A percentile compares a stretch with the other conserved stretches of the same genome.
Evolutionary conservation across 1,140 invertebrate species (phyloP).

Genomic region (Drosophila bipectinata): DNA sequence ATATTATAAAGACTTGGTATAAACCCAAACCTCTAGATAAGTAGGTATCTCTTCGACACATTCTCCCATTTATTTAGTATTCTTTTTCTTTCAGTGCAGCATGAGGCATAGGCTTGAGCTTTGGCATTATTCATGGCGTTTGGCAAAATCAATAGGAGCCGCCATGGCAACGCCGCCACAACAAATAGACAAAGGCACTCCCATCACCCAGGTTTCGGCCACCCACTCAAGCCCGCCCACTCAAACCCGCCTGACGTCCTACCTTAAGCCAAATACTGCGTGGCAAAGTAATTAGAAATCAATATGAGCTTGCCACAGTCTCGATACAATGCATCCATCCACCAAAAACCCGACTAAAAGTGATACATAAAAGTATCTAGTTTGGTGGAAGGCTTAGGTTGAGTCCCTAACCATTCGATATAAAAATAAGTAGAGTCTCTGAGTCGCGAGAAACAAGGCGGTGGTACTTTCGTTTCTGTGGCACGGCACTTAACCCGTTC

Average conservation of each 20-base stretch:
- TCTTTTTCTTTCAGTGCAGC: conserved; percentile 2
- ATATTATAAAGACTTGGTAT: neutral
- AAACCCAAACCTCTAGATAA: too few species aligned
- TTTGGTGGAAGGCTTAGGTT: conserved; percentile 29
- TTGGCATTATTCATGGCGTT: conserved; percentile 52
- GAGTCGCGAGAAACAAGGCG: conserved; percentile 19
- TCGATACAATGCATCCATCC: conserved; percentile 15
- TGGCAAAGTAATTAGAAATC: conserved; percentile 72
- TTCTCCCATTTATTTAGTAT: neutral
- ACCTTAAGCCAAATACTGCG: conserved; percentile 65
- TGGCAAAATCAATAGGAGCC: conserved; percentile 70
- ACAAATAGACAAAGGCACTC: conserved; percentile 69
- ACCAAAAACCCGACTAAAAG: neutral
- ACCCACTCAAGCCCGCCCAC: neutral
- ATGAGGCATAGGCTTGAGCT: conserved; percentile 28
- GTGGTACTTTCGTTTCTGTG: neutral
- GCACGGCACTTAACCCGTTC: conserved; percentile 64
- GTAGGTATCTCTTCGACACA: too few species aligned
- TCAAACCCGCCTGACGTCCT: conserved; percentile 34
- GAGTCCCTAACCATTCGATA: conserved; percentile 44
- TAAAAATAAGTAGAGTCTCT: conserved; percentile 66
- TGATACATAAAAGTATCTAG: conserved; percentile 1
- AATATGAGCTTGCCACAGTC: conserved; percentile 55
- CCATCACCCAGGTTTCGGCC: conserved; percentile 6
- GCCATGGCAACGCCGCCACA: conserved; percentile 74